Conservation (phyloP, 2,113 vertebrate species). For the Saccopteryx bilineata region DNA sequence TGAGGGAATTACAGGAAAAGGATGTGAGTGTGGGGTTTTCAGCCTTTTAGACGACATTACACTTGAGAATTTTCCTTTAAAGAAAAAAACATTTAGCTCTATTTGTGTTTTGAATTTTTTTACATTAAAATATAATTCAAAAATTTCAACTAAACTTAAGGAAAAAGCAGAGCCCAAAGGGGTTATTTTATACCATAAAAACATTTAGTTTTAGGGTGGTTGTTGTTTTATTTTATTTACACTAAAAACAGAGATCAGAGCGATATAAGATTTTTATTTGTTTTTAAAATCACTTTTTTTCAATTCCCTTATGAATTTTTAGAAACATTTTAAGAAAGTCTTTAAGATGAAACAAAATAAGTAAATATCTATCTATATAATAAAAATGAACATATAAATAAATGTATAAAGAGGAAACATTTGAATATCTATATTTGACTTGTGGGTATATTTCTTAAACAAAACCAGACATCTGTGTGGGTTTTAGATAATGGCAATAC, state of each 20-base stretch:
- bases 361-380: background rate
- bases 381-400: background rate
- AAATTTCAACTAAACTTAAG: background rate
- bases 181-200: background rate
- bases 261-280: background rate
- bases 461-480: background rate
- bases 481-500: background rate
- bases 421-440: too few species aligned
- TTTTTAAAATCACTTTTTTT: background rate
- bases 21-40: too few species aligned
- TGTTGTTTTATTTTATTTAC: background rate
- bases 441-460: background rate
- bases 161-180: background rate
- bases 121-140: background rate
- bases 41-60: background rate
- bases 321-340: background rate
- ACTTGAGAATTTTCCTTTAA: background rate
- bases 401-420: background rate
- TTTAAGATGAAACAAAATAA: background rate
- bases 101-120: background rate
- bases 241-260: background rate
- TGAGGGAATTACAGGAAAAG: background rate
- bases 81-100: background rate
- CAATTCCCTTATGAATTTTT: background rate
- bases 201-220: background rate